Evolutionary conservation across 2,113 vertebrate genomes (phyloP).

Genomic region (Serinus canaria): DNA sequence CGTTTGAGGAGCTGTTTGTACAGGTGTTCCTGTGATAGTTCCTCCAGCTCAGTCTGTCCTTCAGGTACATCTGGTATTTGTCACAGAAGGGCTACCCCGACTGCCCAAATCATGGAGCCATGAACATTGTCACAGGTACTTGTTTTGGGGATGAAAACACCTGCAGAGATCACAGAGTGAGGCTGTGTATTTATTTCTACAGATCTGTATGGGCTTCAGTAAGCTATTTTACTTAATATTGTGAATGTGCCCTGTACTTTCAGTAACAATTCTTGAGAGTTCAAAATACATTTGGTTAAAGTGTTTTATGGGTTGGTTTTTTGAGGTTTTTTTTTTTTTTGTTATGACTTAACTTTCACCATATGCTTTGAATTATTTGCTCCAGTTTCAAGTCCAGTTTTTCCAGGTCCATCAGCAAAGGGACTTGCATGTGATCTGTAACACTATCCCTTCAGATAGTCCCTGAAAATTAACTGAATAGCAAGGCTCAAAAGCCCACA

Average conservation of each 20-base stretch:
- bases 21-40: background rate
- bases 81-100: background rate
- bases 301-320: background rate
- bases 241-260: background rate
- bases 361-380: conserved; percentile 50
- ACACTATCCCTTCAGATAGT: conserved; percentile 18
- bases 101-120: background rate
- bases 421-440: conserved; percentile 28
- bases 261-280: background rate
- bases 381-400: background rate
- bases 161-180: background rate
- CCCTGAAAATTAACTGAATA: conserved; percentile 6
- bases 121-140: background rate
- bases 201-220: background rate
- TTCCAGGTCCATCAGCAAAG: background rate
- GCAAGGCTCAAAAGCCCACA: background rate
- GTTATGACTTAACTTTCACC: background rate
- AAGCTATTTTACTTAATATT: background rate
- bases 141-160: background rate
- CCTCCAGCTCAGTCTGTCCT: background rate
- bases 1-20: background rate
- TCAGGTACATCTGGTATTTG: background rate
- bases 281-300: background rate
- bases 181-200: background rate
- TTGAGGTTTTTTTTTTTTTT: background rate